Evolutionary conservation across 2,888 invertebrate genomes (phyloP).

Genomic region (Petrolisthes cinctipes): DNA sequence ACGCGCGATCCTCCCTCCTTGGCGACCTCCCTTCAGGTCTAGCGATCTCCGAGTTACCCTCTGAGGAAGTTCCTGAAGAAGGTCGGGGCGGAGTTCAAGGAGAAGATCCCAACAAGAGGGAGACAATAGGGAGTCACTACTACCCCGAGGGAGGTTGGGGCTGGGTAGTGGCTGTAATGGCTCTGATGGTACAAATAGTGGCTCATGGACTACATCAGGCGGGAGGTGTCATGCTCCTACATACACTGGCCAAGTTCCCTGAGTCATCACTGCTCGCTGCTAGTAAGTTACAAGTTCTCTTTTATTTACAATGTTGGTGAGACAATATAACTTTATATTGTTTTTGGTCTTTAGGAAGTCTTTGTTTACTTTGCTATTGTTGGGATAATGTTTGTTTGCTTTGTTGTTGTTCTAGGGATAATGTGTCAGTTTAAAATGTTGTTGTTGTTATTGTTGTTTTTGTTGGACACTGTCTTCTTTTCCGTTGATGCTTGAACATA

Average conservation of each 20-base stretch:
- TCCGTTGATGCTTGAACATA: too few relatives aligned
- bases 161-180: slow-evolving; percentile 64
- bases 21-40: slow-evolving; percentile 58
- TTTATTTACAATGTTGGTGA: neutral
- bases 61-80: slow-evolving; percentile 30
- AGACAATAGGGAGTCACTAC: slow-evolving; percentile 65
- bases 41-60: slow-evolving; percentile 52
- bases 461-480: too few relatives aligned
- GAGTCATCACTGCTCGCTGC: slow-evolving; percentile 38
- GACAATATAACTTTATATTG: too few relatives aligned
- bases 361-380: too few relatives aligned
- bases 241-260: slow-evolving; percentile 47
- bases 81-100: slow-evolving; percentile 4
- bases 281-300: slow-evolving; percentile 45
- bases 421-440: too few relatives aligned
- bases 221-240: slow-evolving; percentile 46
- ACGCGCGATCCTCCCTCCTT: slow-evolving; percentile 60
- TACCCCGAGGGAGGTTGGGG: slow-evolving; percentile 66
- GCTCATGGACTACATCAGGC: slow-evolving; percentile 62
- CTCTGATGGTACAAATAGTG: slow-evolving; percentile 47
- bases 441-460: too few relatives aligned
- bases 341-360: too few relatives aligned
- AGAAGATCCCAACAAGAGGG: slow-evolving; percentile 53
- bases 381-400: too few relatives aligned
- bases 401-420: too few relatives aligned